Percentiles rank a stretch among this genome's conserved stretches.
Conservation (phyloP, 2,888 invertebrate species). For the Beris morrisii region DNA sequence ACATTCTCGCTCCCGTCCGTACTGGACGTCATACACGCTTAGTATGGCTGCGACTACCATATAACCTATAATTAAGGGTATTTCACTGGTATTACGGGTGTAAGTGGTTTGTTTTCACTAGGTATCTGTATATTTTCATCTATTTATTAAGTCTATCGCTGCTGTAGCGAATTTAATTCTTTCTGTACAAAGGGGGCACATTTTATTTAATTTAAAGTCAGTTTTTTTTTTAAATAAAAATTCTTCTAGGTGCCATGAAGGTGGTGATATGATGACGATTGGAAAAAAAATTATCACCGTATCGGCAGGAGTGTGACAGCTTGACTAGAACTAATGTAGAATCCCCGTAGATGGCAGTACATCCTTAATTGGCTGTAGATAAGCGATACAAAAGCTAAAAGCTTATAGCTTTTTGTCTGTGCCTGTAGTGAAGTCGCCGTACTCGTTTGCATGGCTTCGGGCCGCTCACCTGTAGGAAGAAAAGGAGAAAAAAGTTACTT, state of each 20-base stretch:
- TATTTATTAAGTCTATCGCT: constrained; percentile 8
- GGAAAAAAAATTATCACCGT: constrained; percentile 37
- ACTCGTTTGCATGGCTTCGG: constrained; percentile 79
- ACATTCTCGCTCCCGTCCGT: background rate
- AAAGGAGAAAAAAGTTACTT: constrained; percentile 14
- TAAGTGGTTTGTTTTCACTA: constrained; percentile 1
- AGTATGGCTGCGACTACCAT: background rate
- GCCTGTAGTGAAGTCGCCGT: constrained; percentile 57
- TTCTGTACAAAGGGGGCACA: too few species aligned
- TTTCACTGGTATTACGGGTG: constrained; percentile 1
- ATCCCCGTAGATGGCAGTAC: constrained; percentile 30
- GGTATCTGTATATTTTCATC: constrained; percentile 3
- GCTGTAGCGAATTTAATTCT: too few species aligned
- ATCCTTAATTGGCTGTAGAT: constrained; percentile 38
- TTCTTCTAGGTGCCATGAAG: constrained; percentile 25
- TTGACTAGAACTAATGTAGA: constrained; percentile 16
- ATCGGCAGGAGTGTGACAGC: constrained; percentile 13
- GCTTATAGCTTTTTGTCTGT: constrained; percentile 27
- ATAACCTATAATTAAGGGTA: constrained; percentile 1
- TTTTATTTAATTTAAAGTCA: too few species aligned
- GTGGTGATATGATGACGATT: constrained; percentile 19
- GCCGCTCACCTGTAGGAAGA: constrained; percentile 65
- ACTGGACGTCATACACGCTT: background rate
- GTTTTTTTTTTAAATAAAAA: background rate
- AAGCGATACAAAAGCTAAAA: constrained; percentile 34